Base-by-base conservation (phyloP, 2,888 invertebrate genomes). In the Eupeodes luniger region DNA sequence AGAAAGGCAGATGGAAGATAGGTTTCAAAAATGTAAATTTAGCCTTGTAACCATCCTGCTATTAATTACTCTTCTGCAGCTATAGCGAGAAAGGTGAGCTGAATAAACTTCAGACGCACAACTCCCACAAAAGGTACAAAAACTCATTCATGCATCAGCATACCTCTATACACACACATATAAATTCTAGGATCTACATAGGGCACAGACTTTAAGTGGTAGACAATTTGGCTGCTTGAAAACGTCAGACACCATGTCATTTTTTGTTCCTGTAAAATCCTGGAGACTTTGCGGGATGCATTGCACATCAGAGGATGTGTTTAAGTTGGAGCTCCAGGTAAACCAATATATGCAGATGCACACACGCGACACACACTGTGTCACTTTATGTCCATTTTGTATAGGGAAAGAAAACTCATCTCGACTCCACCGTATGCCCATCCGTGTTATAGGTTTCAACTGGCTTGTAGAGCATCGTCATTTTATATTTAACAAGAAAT, bases 41-140 rank as follows among this genome's bases (percentile, higher is more conserved):
- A 62, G 70, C 70, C 85, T 77, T 76, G 57, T 70, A 81, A 70
- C 70, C 85, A 81, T 64, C 57, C 55, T 47, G 85, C 81, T 76
- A 85, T 85, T 85, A 85, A 85, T 85, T 85, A 85, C 85, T 85
- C 85, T 85, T 81, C 70, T 81, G 53, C 12, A 76, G 66, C 75
- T 70, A 27, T 27, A 76, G 70, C 51, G 57, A 40, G 40, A 40
- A 59, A 85, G 57, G 70, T 70, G 55, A 55, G 40, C 40, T 55
- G 69, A 10, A 19, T 55, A 55, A n/a, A 55, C 47, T 40, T 14
- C 66, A 66, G 66, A 66, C 40, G 40, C 66, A 49, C 64, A 14
- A 19, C 19, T 64, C 12, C 5, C 1, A 40, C 40, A n/a, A 57
- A 53, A 27, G 3, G 3, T 44, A 72, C 61, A 74, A n/a, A 36